Percentiles rank a stretch among this genome's conserved stretches.
Evolutionary conservation across 2,113 vertebrate genomes (phyloP).

Genomic region (Phyllostomus hastatus): DNA sequence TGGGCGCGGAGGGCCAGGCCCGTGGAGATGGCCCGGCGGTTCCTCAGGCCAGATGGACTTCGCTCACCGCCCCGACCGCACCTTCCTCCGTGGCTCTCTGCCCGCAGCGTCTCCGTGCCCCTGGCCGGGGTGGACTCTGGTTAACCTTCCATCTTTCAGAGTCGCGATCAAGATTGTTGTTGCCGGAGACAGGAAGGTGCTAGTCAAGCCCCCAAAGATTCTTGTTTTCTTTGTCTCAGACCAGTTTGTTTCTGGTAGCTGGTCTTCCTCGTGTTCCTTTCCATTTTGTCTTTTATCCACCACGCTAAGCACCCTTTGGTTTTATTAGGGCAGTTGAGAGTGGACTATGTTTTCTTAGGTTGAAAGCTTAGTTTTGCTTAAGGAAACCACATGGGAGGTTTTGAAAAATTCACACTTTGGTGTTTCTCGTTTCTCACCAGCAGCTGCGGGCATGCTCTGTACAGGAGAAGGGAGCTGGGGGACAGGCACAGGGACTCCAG

Average conservation of each 20-base stretch:
- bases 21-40: rapidly evolving
- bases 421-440: neutral
- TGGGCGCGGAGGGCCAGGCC: neutral
- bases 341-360: neutral
- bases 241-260: neutral
- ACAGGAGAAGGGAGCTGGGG: neutral
- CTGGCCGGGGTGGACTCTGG: neutral
- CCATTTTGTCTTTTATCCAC: neutral
- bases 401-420: neutral
- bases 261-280: neutral
- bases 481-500: too few species aligned
- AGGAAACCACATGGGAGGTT: neutral
- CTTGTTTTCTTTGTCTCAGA: neutral
- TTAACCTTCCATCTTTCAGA: neutral
- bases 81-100: neutral
- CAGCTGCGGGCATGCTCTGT: neutral
- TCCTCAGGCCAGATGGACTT: neutral
- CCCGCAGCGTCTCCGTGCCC: neutral
- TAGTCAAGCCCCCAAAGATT: neutral
- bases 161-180: neutral
- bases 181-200: neutral
- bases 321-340: neutral
- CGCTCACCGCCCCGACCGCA: neutral
- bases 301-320: neutral
- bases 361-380: neutral